phyloP scores from a whole-genome alignment of 2,888 invertebrate species.

The Caenorhabditis imperialis region DNA sequence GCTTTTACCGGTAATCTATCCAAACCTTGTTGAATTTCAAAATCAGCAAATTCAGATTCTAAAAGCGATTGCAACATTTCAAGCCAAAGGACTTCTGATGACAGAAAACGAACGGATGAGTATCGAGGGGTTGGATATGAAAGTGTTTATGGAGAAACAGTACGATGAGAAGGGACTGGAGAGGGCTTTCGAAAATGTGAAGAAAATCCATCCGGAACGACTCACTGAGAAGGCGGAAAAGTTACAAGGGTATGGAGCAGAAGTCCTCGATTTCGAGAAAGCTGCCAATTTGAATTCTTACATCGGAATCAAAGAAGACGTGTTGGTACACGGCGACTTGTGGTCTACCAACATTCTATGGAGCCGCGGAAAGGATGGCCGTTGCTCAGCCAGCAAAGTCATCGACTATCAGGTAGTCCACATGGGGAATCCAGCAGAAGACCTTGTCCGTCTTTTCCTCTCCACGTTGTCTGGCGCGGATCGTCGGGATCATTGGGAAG shows the following conservation, averaged over 20 bases:
- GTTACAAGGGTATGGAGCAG: slow-evolving; percentile 12
- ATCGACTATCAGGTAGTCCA: slow-evolving; percentile 47
- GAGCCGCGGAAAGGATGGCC: slow-evolving; percentile 1
- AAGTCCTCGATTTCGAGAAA: slow-evolving; percentile 24
- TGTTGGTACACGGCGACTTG: slow-evolving; percentile 50
- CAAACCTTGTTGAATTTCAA: no score
- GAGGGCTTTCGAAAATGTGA: slow-evolving; percentile 5
- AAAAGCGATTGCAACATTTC: slow-evolving; percentile 25
- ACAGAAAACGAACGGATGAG: slow-evolving; percentile 12
- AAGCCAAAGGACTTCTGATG: slow-evolving; percentile 27
- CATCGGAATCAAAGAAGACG: slow-evolving; percentile 15
- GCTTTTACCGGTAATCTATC: no score
- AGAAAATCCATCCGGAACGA: slow-evolving; percentile 3
- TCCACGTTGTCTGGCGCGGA: slow-evolving; percentile 49
- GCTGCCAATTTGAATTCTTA: slow-evolving; percentile 15
- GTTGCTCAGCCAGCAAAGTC: slow-evolving; percentile 3
- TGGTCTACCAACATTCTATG: slow-evolving; percentile 50
- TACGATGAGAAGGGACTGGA: slow-evolving; percentile 18
- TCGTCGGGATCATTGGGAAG: slow-evolving; percentile 35
- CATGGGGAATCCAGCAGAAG: slow-evolving; percentile 52
- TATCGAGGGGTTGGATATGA: slow-evolving; percentile 23
- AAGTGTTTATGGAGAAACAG: slow-evolving; percentile 8
- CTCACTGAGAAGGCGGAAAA: slow-evolving; percentile 14
- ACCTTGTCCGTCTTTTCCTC: slow-evolving; percentile 49
- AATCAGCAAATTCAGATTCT: slow-evolving; percentile 32